Evolutionary conservation across 2,113 vertebrate species (phyloP).

Genomic region (Emydocephalus ijimae): DNA sequence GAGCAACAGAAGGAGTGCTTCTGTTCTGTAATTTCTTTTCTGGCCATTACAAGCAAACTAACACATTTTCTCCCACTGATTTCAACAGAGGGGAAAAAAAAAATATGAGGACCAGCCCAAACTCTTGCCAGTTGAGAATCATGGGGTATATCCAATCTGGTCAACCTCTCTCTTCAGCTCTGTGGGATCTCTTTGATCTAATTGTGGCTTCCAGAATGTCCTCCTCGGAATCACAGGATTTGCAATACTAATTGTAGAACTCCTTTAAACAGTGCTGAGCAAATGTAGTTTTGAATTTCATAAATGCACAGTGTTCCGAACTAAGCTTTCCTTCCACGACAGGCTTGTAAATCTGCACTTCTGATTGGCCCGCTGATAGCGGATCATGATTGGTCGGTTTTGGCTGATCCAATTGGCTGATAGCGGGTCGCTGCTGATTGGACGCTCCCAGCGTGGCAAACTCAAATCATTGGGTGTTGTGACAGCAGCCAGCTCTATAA

Average conservation of each 20-base stretch:
- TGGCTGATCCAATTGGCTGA: too few species aligned
- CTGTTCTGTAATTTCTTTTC: not conserved
- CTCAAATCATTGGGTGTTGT: too few species aligned
- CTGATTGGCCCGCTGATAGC: too few species aligned
- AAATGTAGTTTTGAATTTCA: not conserved
- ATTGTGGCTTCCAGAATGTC: not conserved
- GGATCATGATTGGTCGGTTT: too few species aligned
- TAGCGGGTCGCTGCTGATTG: too few species aligned
- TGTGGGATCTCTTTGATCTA: not conserved
- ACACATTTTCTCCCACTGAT: not conserved
- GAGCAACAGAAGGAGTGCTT: not conserved
- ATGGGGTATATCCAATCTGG: not conserved
- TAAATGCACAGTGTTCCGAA: too few species aligned
- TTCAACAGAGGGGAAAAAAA: not conserved
- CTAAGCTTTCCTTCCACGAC: too few species aligned
- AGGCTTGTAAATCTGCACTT: too few species aligned
- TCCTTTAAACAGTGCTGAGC: not conserved
- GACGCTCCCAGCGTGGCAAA: too few species aligned
- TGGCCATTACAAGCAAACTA: not conserved
- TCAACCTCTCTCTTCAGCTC: not conserved
- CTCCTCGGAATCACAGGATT: not conserved
- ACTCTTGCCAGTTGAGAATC: not conserved
- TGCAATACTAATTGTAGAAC: not conserved
- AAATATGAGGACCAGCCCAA: not conserved
- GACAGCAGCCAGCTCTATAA: too few species aligned